Base-by-base conservation (phyloP, 1,140 invertebrate species). In the Atta cephalotes region DNA sequence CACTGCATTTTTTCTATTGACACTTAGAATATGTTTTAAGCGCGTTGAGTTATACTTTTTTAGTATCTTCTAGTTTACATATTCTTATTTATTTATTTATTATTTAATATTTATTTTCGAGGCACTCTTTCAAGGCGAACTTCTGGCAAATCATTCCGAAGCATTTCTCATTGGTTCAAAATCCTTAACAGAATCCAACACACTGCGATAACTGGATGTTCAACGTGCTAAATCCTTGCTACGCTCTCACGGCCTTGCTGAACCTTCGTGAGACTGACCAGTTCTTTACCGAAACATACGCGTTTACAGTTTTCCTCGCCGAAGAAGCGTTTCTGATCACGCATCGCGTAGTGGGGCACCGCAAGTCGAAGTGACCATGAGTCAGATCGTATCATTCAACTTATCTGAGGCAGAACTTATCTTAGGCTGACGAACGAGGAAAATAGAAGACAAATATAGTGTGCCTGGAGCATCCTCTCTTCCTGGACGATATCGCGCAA, bases 211-310 rank as follows among this genome's bases (percentile, higher is more conserved):
- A 78, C 9, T 7, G 12, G 53, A 65, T 65, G n/a, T 63, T 31
- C 10, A 14, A 1, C 21, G 35, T 25, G 16, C 18, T 18, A 28
- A n/a, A 21, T 81, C 16, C 14, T 81, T 7, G 31, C 5, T 56
- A 39, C 4, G 2, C 68, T 45, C 21, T 7, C 21, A 58, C 49
- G 45, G 21, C 2, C n/a, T 80, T 1, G 28, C 6, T 14, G 21
- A 71, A 60, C 3, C 66, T 82, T 72, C 18, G 3, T 16, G 3
- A 82, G 35, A 82, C 53, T 82, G 51, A 82, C 16, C 35, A 49
- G 53, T 72, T 72, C 21, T 82, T 18, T 25, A 21, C 10, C 10
- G 35, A 71, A 45, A 49, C 56, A 39, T 35, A 39, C 7, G 49
- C n/a, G 58, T 49, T 68, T 25, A 58, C 35, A 21, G 4, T 81